Base-by-base conservation (phyloP, 2,113 vertebrate genomes). In the Notarius lentiginosus region DNA sequence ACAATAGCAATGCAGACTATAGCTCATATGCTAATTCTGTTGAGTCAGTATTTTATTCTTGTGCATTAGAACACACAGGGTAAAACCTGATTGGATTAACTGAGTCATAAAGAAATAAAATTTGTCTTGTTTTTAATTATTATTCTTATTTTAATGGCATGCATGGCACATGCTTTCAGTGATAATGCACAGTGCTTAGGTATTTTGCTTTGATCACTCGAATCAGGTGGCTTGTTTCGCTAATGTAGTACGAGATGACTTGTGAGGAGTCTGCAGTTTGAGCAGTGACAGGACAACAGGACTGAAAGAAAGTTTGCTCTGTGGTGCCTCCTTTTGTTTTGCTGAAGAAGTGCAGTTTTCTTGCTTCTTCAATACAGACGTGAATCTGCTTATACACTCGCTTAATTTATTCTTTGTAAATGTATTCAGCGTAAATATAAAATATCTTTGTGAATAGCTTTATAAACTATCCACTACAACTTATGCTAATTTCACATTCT, bases 311-410 rank as follows among this genome's bases (percentile, higher is more conserved):
- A 22, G 22, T 83, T 77, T 88, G 84, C 81, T 90, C 66, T 86
- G 63, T 81, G 84, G 73, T 90, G 87, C 61, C 84, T 63, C 81
- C 87, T 85, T 72, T 90, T 88, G 89, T 86, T 81, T 65, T 55
- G 75, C 34, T 84, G 47, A 60, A 53, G 66, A 84, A 84, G 5
- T 65, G 61, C 86, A 83, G 15, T 12, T 65, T 88, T 80, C 55
- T 83, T 18, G 11, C 34, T 51, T 68, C 7, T 49, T n/a, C 24
- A 49, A 58, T 66, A 17, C 8, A 65, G 22, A 55, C 7, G 22
- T 70, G 6, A 34, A 47, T 53, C 68, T 75, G 84, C 66, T 61
- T 73, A 79, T 84, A 30, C n/a, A 27, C n/a, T 27, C 47, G 4
- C 10, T 27, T 77, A 30, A 58, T 58, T 11, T 20, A 79, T 30